These are phyloP conservation scores for Idaea biselata DNA, from an alignment of 2,888 invertebrate genomes.

Conservation along the genomic window DNA sequence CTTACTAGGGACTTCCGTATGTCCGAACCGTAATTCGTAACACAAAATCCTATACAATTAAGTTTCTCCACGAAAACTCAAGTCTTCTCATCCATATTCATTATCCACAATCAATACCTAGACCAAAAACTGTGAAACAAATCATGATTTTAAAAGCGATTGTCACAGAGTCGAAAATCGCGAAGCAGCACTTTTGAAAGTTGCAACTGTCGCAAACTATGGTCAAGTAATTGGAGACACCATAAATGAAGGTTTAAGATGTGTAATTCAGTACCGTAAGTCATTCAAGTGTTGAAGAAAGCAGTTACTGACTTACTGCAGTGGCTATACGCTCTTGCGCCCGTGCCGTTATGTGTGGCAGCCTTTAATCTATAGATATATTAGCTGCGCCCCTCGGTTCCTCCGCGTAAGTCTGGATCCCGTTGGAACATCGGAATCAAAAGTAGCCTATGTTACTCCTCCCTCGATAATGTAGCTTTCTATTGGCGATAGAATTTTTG, in stretches of 20 bases:
- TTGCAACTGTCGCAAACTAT: conserved; percentile 18
- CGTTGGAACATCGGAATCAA: no score
- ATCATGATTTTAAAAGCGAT: conserved; percentile 10
- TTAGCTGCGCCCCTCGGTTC: no score
- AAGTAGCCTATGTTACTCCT: no score
- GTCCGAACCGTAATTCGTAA: conserved; percentile 19
- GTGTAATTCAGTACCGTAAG: conserved; percentile 74
- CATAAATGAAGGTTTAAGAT: conserved; percentile 71
- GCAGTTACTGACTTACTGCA: conserved; percentile 34
- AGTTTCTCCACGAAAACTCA: conserved; percentile 57
- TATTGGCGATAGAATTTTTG: no score
- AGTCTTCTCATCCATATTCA: conserved; percentile 35
- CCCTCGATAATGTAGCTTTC: no score
- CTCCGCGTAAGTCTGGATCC: no score
- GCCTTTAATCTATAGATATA: conserved; percentile 36
- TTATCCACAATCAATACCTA: conserved; percentile 59
- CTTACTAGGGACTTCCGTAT: no score
- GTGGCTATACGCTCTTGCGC: conserved; percentile 45
- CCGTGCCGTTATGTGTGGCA: conserved; percentile 41
- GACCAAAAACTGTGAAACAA: conserved; percentile 42
- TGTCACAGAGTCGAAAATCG: conserved; percentile 20
- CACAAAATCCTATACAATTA: conserved; percentile 39
- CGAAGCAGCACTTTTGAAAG: conserved; percentile 21
- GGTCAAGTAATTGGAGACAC: conserved; percentile 65
- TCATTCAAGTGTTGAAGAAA: conserved; percentile 76